Base-by-base conservation (phyloP, 2,113 vertebrate genomes). In the Sylvicapra grimmia region DNA sequence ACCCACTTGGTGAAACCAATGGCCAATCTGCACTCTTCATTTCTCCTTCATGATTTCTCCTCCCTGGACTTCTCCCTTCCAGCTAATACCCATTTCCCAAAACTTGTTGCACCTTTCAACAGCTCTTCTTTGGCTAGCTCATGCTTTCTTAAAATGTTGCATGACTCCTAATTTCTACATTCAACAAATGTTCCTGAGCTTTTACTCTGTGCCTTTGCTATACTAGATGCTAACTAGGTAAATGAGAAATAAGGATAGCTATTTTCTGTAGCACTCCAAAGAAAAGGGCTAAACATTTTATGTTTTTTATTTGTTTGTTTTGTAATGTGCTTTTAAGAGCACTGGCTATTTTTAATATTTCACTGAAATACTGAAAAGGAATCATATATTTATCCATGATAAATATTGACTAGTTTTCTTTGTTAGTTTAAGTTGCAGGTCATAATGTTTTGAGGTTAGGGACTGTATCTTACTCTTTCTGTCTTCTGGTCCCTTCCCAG, bases 351-450 rank as follows among this genome's bases (percentile, higher is more conserved):
- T 93, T 94, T 95, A 95, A 90, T 63, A 36, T 77, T 82, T 85
- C 59, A 72, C 40, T 89, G 31, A 59, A 89, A 58, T 80, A 53
- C 18, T 92, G 33, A 95, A 86, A 61, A 72, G 16, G 31, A 86
- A 86, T 77, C 31, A 95, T 65, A 23, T 54, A 44, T 44, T 44
- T 44, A 44, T 44, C 40, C 5, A 44, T 44, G 40, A 44, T 44
- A 96, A 83, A 61, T 44, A 61, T 84, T 25, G 33, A 9, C 44
- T 83, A 51, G 21, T 40, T 97, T 93, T 97, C 61, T 86, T 86
- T 49, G 56, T 61, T 80, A 19, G 10, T 51, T 85, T 77, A 47
- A 61, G 29, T 83, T 51, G 53, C 14, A 83, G n/a, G 61, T 96
- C 40, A 75, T 25, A 44, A 8, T 85, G 40, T 61, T 89, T 96